Conservation (phyloP, 1,140 invertebrate genomes). For the Drosophila tropicalis region DNA sequence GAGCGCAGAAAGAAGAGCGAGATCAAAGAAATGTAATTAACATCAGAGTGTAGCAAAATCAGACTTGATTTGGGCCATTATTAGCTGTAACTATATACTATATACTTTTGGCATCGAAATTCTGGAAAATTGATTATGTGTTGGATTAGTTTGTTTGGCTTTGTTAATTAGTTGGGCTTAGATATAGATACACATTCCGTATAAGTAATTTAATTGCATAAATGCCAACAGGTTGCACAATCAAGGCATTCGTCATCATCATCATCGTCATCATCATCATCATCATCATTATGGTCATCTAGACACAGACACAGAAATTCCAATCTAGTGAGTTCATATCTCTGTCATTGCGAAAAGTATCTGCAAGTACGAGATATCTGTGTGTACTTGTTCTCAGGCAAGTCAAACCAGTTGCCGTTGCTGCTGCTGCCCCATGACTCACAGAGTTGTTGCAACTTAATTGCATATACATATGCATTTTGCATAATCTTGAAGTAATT, state of each 20-base stretch:
- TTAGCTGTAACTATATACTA: too few species aligned
- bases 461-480: constrained; percentile 80
- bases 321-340: constrained; percentile 77
- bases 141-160: neutral
- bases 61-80: too few species aligned
- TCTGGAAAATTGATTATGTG: neutral
- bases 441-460: constrained; percentile 55
- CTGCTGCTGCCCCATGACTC: constrained; percentile 10
- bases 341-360: constrained; percentile 37
- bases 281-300: constrained; percentile 48
- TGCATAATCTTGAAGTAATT: constrained; percentile 80
- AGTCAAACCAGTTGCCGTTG: constrained; percentile 73
- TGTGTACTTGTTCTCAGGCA: constrained; percentile 62
- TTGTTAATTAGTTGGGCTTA: constrained; percentile 2
- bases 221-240: constrained; percentile 18
- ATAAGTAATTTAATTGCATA: constrained; percentile 43
- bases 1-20: too few species aligned
- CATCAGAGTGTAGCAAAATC: too few species aligned
- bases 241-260: constrained; percentile 16
- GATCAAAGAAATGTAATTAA: too few species aligned
- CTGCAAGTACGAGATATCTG: neutral
- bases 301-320: constrained; percentile 61
- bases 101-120: neutral
- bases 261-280: constrained; percentile 29
- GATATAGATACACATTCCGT: neutral